Percentiles rank a stretch among this genome's conserved stretches.
Evolutionary conservation across 2,888 invertebrate genomes (phyloP).

Genomic region (Ophion costatus): DNA sequence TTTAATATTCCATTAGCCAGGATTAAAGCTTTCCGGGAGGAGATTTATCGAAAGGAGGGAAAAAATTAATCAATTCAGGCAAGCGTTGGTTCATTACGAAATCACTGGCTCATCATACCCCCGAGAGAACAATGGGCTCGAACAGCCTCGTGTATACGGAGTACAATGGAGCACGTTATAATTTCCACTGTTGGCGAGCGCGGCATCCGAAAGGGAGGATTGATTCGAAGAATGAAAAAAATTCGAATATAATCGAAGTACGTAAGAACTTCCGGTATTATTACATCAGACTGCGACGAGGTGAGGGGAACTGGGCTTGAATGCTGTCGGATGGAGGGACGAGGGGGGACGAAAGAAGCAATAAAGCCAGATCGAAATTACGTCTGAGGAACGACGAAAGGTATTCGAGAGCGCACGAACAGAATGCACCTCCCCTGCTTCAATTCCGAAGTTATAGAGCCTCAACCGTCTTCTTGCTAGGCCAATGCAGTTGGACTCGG

Average conservation of each 20-base stretch:
- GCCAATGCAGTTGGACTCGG: slow-evolving; percentile 44
- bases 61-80: slow-evolving; percentile 2
- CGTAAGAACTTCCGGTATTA: slow-evolving; percentile 57
- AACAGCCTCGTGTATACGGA: neutral
- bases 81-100: slow-evolving; percentile 21
- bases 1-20: neutral
- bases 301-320: slow-evolving; percentile 37
- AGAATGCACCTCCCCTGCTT: slow-evolving; percentile 67
- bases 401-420: slow-evolving; percentile 65
- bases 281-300: slow-evolving; percentile 42
- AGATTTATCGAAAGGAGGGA: neutral
- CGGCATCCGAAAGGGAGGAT: slow-evolving; percentile 8
- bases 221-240: slow-evolving; percentile 45
- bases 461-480: slow-evolving; percentile 25
- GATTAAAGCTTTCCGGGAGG: neutral
- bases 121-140: slow-evolving; percentile 3
- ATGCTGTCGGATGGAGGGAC: slow-evolving; percentile 27
- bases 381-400: slow-evolving; percentile 70
- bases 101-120: neutral
- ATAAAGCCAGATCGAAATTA: slow-evolving; percentile 71
- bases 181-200: slow-evolving; percentile 13
- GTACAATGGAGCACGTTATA: slow-evolving; percentile 13
- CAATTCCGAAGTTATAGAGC: slow-evolving; percentile 68
- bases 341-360: slow-evolving; percentile 56
- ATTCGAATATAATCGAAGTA: slow-evolving; percentile 49